Base-by-base conservation (phyloP, 2,888 invertebrate species). In the Eustalomyia histrio region DNA sequence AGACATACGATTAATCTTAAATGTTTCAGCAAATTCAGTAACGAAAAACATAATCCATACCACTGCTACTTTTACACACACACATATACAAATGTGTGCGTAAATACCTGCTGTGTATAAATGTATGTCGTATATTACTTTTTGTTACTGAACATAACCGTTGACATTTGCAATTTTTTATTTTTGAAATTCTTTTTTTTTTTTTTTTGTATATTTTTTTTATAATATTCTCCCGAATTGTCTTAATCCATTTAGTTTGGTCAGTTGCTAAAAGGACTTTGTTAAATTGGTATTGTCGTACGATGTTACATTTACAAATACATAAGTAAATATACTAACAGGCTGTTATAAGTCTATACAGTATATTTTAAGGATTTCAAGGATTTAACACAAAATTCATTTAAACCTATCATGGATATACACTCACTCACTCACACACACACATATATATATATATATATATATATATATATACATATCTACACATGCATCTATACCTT, bases 331-430 rank as follows among this genome's bases (percentile, higher is more conserved):
- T 39, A 57, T 47, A 65, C 29, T 29, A 60, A 65, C 33, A 50
- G 69, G 17, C 60, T 60, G 65, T 64, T 73, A 69, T 52, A 71
- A 65, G 29, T 61, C 68, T 55, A 69, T 55, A n/a, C n/a, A 55
- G 76, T 12, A 63, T 65, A 76, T 57, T 76, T 80, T 58, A 81
- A 73, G 74, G 80, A 69, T 76, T 80, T 74, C 10, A 73, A 60
- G 68, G 69, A 74, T 67, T 78, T 65, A 65, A 61, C 65, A 80
- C 68, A 65, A 64, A 17, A 71, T 71, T 33, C 35, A 39, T 50
- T 21, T 63, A 63, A 63, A 21, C 6, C 43, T n/a, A 47, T n/a
- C 24, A 65, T 29, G 29, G 7, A 33, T 33, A 14, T 2, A 29
- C 35, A 33, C 29, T 3, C 33, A 58, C 58, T 17, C 17, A 57